phyloP scores from a whole-genome alignment of 2,888 invertebrate genomes.

The Andrena marginata region DNA sequence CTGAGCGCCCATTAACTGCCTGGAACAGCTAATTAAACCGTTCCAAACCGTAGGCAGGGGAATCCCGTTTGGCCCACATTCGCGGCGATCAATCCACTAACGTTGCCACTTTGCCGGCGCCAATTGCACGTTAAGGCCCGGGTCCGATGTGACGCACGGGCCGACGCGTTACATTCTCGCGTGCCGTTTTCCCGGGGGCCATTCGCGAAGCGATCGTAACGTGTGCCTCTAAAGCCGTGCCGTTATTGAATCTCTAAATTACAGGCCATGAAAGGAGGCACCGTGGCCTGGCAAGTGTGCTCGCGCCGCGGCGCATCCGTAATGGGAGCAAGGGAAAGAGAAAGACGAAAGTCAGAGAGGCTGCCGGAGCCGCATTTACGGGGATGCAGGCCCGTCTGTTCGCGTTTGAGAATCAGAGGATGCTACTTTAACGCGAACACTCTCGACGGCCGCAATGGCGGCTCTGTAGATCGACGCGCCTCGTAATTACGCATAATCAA shows the following conservation, averaged over 20 bases:
- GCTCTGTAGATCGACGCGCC: slow-evolving; percentile 27
- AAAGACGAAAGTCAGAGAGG: not conserved
- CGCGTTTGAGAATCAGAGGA: slow-evolving; percentile 8
- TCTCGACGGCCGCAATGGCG: slow-evolving; percentile 9
- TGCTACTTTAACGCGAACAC: not conserved
- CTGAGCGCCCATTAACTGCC: too few relatives aligned
- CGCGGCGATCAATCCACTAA: not conserved
- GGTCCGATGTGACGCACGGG: not conserved
- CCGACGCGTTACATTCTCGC: slow-evolving; percentile 12
- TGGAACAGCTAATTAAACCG: too few relatives aligned
- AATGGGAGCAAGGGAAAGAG: not conserved
- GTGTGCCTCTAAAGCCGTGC: slow-evolving; percentile 11
- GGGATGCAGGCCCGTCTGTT: not conserved
- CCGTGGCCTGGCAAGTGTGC: slow-evolving; percentile 12
- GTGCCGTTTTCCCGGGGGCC: slow-evolving; percentile 21
- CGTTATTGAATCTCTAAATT: slow-evolving; percentile 50
- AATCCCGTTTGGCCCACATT: too few relatives aligned
- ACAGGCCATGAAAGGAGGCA: slow-evolving; percentile 28
- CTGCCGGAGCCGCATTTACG: slow-evolving; percentile 13
- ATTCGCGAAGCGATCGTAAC: slow-evolving; percentile 33
- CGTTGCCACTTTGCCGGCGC: not conserved
- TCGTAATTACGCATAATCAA: slow-evolving; percentile 48
- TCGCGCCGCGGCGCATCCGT: slow-evolving; percentile 12
- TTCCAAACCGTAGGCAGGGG: too few relatives aligned
- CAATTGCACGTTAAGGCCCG: slow-evolving; percentile 1